Evolutionary conservation across 2,888 invertebrate species (phyloP).

Genomic region (Himalopsyche tibetana): DNA sequence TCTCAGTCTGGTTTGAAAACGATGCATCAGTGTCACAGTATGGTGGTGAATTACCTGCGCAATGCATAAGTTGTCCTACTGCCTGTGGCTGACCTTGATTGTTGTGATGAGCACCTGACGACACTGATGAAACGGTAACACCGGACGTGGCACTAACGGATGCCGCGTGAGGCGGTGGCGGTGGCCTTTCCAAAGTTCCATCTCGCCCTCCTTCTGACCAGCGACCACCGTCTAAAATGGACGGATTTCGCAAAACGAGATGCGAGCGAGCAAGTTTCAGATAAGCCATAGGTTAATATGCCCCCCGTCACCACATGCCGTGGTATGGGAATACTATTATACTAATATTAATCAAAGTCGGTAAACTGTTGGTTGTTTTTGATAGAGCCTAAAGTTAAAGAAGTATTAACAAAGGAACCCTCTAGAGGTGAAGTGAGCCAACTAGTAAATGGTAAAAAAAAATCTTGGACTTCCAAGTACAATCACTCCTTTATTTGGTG

Average conservation of each 20-base stretch:
- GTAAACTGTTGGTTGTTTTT: too few relatives aligned
- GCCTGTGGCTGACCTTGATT: constrained; percentile 73
- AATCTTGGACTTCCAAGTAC: too few relatives aligned
- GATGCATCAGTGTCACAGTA: too few relatives aligned
- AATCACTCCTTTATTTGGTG: too few relatives aligned
- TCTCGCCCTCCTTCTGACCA: constrained; percentile 76
- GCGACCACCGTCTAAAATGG: constrained; percentile 72
- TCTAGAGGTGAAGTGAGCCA: too few relatives aligned
- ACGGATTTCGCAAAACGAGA: background rate
- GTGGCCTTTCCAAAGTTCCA: constrained; percentile 81
- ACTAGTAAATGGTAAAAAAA: too few relatives aligned
- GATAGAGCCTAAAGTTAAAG: too few relatives aligned
- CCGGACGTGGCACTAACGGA: constrained; percentile 70
- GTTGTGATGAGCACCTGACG: constrained; percentile 14
- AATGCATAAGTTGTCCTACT: constrained; percentile 86
- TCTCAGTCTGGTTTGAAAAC: too few relatives aligned
- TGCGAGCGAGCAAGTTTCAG: background rate
- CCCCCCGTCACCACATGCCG: constrained; percentile 30
- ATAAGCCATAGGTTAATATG: constrained; percentile 2
- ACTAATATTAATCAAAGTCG: too few relatives aligned
- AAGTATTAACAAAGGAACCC: too few relatives aligned
- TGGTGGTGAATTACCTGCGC: constrained; percentile 80
- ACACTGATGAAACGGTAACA: constrained; percentile 72
- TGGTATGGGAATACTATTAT: too few relatives aligned
- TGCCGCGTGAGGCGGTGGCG: constrained; percentile 82